Conservation (phyloP, 2,797 vertebrate species). For the Dipus sagitta region DNA sequence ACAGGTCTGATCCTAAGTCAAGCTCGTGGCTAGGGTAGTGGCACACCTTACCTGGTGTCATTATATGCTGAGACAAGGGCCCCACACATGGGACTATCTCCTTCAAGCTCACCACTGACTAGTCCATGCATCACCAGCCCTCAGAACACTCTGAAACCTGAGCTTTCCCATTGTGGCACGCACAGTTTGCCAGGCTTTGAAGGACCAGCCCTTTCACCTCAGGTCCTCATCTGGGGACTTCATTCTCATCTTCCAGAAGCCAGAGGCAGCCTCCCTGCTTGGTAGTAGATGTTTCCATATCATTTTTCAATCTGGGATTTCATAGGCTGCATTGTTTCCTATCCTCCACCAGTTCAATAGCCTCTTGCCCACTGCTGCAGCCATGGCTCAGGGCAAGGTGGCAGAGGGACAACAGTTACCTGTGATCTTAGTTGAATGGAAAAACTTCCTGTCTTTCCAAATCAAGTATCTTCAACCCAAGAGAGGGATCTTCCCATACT, state of each 20-base stretch:
- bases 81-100: background rate
- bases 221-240: background rate
- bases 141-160: too few species aligned
- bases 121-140: background rate
- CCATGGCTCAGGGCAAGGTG: background rate
- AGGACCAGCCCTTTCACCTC: background rate
- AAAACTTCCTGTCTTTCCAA: background rate
- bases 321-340: background rate
- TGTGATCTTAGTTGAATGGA: background rate
- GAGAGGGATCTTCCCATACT: background rate
- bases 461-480: background rate
- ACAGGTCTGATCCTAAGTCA: background rate
- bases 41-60: background rate
- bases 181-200: background rate
- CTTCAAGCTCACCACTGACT: background rate
- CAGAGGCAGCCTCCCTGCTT: background rate
- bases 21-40: background rate
- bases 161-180: background rate
- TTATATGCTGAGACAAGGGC: background rate
- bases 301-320: background rate
- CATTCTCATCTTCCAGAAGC: background rate
- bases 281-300: background rate
- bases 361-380: background rate
- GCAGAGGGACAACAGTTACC: background rate
- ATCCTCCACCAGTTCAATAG: background rate